Percentiles rank a stretch among this genome's conserved stretches.
These are phyloP conservation scores for Mechanitis messenoides DNA, from an alignment of 2,888 invertebrate genomes.

Conservation along the genomic window DNA sequence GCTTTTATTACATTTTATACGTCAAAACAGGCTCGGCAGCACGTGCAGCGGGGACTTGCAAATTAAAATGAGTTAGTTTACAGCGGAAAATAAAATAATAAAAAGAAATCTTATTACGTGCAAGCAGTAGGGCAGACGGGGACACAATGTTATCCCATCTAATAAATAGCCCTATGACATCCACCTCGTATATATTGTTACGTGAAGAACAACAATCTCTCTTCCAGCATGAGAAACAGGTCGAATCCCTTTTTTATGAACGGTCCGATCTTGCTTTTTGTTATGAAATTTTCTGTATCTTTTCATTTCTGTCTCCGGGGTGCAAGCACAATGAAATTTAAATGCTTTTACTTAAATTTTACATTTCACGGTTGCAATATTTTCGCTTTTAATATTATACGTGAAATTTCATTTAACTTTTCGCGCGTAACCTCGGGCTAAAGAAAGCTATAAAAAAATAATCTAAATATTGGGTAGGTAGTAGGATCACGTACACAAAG, in stretches of 20 bases:
- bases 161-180: constrained; percentile 70
- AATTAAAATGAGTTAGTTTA: constrained; percentile 74
- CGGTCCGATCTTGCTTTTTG: constrained; percentile 52
- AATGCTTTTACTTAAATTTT: constrained; percentile 23
- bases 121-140: constrained; percentile 46
- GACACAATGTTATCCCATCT: constrained; percentile 70
- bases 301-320: constrained; percentile 42
- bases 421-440: background rate
- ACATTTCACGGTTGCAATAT: constrained; percentile 15
- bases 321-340: constrained; percentile 25
- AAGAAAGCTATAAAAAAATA: background rate
- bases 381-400: constrained; percentile 5
- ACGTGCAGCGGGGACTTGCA: constrained; percentile 59
- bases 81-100: constrained; percentile 65
- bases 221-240: constrained; percentile 57
- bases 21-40: constrained; percentile 43
- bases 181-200: constrained; percentile 46
- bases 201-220: constrained; percentile 64
- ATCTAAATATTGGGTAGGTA: background rate
- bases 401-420: background rate
- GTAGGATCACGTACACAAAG: too few species aligned
- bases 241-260: constrained; percentile 62
- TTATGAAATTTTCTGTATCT: constrained; percentile 49
- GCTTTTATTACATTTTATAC: constrained; percentile 59
- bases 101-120: constrained; percentile 63